Base-by-base conservation (phyloP, 2,797 vertebrate species). In the Falco novaeseelandiae region DNA sequence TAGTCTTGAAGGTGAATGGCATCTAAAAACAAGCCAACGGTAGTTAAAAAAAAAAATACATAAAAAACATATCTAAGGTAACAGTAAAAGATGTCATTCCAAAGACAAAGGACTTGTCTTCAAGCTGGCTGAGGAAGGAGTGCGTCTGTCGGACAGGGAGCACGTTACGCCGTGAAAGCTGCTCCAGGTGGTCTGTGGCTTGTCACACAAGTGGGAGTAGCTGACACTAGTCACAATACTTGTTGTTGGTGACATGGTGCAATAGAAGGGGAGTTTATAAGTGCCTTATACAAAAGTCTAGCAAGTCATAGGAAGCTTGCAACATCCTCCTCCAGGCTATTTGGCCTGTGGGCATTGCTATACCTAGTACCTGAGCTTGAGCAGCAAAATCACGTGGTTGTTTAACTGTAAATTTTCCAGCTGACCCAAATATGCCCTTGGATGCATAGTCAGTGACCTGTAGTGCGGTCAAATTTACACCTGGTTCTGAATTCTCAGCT, bases 301-400 rank as follows among this genome's bases (percentile, higher is more conserved):
- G 48, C 29, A 29, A 73, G 38, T 44, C 29, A 6, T 17, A 38
- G 52, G 36, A 74, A 54, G 20, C 16, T 12, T n/a, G 27, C 49
- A 73, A 65, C 46, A 15, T 19, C 6, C 4, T 1, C 16, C 14
- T 21, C 26, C 5, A 26, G 22, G 30, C 26, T 83, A 0, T 44
- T 52, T 1, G 17, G 27, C 22, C 8, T 4, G 0, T 8, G 17
- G 29, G 38, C 26, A 13, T 26, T 38, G 26, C 29, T 6, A 32
- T 36, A 59, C 27, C 44, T 42, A 15, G 42, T 54, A 25, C 30
- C 22, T 20, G 20, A 55, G 69, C 36, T 30, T 0, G 0, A 32
- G 34, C 2, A 4, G 17, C 34, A 59, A 19, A 59, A 27, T 38
- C 12, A 6, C 59, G 18, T 13, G 23, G 29, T 58, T 44, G 30